Base-by-base conservation (phyloP, 2,888 invertebrate genomes). In the Mantis religiosa region DNA sequence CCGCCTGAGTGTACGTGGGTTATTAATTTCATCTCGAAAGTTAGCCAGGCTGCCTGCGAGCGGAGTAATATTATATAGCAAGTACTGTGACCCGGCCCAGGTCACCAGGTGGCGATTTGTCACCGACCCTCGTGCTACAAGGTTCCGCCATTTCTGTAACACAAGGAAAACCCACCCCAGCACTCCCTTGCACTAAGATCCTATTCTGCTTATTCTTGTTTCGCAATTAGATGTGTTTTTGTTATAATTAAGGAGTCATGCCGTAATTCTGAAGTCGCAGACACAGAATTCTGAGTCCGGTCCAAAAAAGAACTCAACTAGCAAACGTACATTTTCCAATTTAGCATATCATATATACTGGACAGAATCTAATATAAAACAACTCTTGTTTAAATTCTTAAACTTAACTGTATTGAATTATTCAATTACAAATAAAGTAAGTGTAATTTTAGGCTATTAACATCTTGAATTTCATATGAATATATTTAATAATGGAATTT, bases 51-150 rank as follows among this genome's bases (percentile, higher is more conserved):
- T 27, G 47, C 54, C 47, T 85, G 47, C 41, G n/a, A n/a, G 81
- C 15, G 30, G 82, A 71, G 85, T 85, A 86, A 86, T 81, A 81
- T 86, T 81, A 86, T 86, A 86, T 87, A 87, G 82, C 85, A 54
- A 28, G 85, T 34, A 85, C 47, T 85, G 15, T 85, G 85, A 54
- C 54, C 54, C 85, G 25, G 85, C 30, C 34, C 28, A 92, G 93
- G 93, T 93, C 93, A 93, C 93, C 93, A 93, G 93, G 93, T 93
- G 93, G 93, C 93, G 92, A 93, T 93, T 93, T 93, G 93, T 93
- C 93, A 93, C 93, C 92, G 92, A 93, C 93, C 93, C 54, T 92
- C 93, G 92, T 85, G 91, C 92, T 92, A 93, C 93, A 93, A 92
- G 93, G 92, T 93, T 93, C 92, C 91, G 92, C 93, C 93, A 93